Evolutionary conservation across 2,797 vertebrate genomes (phyloP), one percentile per base, ranked within the genome.

Genomic region (Holocentrus rufus): DNA sequence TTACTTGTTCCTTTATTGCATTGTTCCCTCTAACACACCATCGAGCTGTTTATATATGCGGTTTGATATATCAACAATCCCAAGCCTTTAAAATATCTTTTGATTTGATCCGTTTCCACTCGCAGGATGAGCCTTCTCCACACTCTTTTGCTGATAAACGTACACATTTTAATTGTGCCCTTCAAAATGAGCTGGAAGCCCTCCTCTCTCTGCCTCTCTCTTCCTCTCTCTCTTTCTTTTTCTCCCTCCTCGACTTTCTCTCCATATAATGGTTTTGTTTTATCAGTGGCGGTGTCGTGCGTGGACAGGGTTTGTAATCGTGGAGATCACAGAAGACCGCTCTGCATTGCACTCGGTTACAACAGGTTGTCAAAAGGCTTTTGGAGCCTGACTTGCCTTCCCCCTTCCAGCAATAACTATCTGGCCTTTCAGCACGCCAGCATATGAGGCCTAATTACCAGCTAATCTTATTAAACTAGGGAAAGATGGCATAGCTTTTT

Each of bases 331-430:
- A 90, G 89, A 81, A 87, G 85, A 77, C 76, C 68, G 84, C 77
- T 84, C 81, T 71, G 83, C 85, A 81, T 90, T 92, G 87, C 91
- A 87, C 80, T 90, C 8, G 18, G 81, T 92, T 92, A 82, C 90
- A 91, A 91, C 90, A 90, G 86, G 89, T 90, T 91, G 88, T 91
- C 87, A 81, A 77, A 71, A 85, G 69, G 82, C 81, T 87, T 72
- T 80, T 72, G 82, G 83, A 85, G 78, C 57, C 36, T 76, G 69
- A 5, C 55, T 68, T 59, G 47, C 25, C 59, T 66, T 74, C 50
- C 72, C 8, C 25, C 69, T 78, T 65, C 68, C 64, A 72, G 65
- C 82, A 74, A 36, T 62, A 76, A 79, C 81, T 88, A 69, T 75
- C 76, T 62, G 68, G 71, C 58, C 69, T 87, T 81, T 88, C 76